Base-by-base conservation (phyloP, 2,113 vertebrate species). In the Rhinopomastus cyanomelas region DNA sequence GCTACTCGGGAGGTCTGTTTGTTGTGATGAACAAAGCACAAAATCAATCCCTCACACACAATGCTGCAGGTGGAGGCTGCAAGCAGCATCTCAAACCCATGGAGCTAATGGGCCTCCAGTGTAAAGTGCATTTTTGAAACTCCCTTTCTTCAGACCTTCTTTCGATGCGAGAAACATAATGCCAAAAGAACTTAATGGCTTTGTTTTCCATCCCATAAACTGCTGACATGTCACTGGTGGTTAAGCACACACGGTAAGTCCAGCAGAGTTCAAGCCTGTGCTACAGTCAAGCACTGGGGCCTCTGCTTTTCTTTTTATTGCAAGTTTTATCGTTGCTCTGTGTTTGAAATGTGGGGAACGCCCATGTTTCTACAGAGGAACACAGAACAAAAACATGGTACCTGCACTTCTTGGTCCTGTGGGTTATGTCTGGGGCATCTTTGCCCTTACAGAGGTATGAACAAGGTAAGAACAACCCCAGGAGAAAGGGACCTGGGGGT, bases 1-100 rank as follows among this genome's bases (percentile, higher is more conserved):
- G 92, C 98, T 97, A 95, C 95, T 95, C 95, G 97, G 97, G 98
- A 98, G 98, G 97, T 98, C 98, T 97, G 96, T 96, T 97, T 97
- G 94, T 96, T 97, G 94, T 97, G 96, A 97, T 95, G 97, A 97
- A 92, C 88, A 90, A 90, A 95, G 91, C 81, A 95, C 89, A 95
- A 95, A 96, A 96, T 91, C 97, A 98, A 97, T 97, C 96, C 92
- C 94, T 96, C 90, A 32, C 93, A 96, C 72, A 96, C 95, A 96
- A 95, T 91, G 94, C 82, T 88, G 97, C 98, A 98, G 97, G 97
- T 98, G 98, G 96, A 96, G 92, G 83, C 67, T 93, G 78, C 48
- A 93, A 91, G 90, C 88, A 73, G 74, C 95, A 96, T 96, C 92
- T 95, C 79, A 7, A 26, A 96, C 94, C 74, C 93, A 73, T 85